Evolutionary conservation across 2,797 vertebrate genomes (phyloP).

Genomic region (Danio albolineatus): DNA sequence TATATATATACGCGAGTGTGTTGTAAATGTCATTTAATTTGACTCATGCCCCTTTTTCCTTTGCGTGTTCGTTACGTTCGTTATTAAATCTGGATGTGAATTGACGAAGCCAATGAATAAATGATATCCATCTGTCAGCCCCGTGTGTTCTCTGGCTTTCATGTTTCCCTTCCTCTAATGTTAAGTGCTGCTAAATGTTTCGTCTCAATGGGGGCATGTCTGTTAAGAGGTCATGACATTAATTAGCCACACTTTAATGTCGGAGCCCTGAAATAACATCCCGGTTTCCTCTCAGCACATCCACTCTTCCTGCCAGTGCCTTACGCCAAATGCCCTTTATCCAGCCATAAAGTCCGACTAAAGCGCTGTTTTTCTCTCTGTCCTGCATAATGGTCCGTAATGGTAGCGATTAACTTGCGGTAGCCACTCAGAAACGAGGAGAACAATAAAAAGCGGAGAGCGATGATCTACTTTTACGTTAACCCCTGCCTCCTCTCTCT

Average conservation of each 20-base stretch:
- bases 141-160: constrained; percentile 69
- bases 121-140: constrained; percentile 65
- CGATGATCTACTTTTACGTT: constrained; percentile 64
- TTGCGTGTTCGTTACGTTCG: constrained; percentile 69
- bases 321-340: constrained; percentile 22
- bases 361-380: constrained; percentile 61
- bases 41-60: constrained; percentile 65
- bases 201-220: constrained; percentile 74
- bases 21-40: constrained; percentile 63
- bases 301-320: constrained; percentile 11
- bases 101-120: constrained; percentile 73
- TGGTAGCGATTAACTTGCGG: constrained; percentile 72
- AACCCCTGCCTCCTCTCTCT: constrained; percentile 53
- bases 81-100: constrained; percentile 72
- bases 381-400: constrained; percentile 66
- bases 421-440: constrained; percentile 50
- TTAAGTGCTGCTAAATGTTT: constrained; percentile 81
- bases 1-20: constrained; percentile 47
- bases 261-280: constrained; percentile 47
- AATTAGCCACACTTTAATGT: constrained; percentile 73
- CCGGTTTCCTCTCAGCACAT: constrained; percentile 22
- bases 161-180: constrained; percentile 68
- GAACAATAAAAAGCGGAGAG: constrained; percentile 57
- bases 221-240: constrained; percentile 80
- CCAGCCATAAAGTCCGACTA: constrained; percentile 58